Conservation (phyloP, 2,797 vertebrate genomes). For the Sebastes wilsoni region DNA sequence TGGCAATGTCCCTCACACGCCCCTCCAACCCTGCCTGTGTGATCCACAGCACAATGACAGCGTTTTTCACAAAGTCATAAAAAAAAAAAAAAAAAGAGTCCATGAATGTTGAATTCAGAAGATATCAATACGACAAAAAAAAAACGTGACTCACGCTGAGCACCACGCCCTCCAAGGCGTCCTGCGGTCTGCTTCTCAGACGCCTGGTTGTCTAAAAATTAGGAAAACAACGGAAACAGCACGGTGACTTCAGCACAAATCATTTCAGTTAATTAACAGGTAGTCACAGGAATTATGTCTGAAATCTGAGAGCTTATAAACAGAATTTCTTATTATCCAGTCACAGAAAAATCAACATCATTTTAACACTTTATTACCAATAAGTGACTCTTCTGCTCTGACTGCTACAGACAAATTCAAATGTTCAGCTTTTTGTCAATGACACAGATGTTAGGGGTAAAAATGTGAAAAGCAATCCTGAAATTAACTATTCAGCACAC, state of each 20-base stretch:
- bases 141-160: conserved; percentile 84
- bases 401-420: background rate
- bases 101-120: background rate
- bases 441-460: background rate
- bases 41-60: background rate
- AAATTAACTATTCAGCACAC: background rate
- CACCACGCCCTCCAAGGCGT: conserved; percentile 88
- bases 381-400: background rate
- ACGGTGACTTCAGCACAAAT: background rate
- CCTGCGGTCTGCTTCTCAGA: conserved; percentile 87
- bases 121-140: background rate
- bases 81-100: background rate
- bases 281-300: background rate
- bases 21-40: conserved; percentile 87
- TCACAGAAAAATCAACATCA: background rate
- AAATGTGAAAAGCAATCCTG: background rate
- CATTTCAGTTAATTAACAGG: background rate
- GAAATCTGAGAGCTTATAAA: background rate
- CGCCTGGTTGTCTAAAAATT: conserved; percentile 79
- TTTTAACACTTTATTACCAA: background rate
- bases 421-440: background rate
- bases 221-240: background rate
- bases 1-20: conserved; percentile 92
- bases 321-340: background rate
- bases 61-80: background rate